Percentiles rank a stretch among this genome's conserved stretches.
These are phyloP conservation scores for Drosophila suzukii DNA, from an alignment of 1,140 invertebrate genomes.

Conservation along the genomic window DNA sequence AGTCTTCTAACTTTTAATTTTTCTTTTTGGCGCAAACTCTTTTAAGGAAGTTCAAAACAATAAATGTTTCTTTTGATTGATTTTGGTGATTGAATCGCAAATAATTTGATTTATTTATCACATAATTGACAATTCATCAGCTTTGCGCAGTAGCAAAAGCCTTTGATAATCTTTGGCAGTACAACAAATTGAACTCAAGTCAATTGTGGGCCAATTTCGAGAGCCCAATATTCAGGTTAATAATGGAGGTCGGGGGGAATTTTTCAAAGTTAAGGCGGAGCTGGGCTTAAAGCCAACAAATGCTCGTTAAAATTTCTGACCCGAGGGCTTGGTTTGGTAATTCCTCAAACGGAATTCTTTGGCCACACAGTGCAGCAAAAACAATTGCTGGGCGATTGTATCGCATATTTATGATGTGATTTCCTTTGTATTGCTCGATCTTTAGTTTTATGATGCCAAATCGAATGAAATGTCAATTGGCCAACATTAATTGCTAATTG, in stretches of 20 bases:
- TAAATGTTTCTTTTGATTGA: constrained; percentile 3
- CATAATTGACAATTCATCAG: constrained; percentile 23
- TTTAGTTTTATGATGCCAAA: constrained; percentile 23
- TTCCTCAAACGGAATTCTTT: constrained; percentile 70
- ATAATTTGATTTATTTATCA: constrained; percentile 8
- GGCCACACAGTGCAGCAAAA: constrained; percentile 31
- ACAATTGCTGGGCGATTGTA: constrained; percentile 67
- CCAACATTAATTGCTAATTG: constrained; percentile 72
- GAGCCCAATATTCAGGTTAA: constrained; percentile 25
- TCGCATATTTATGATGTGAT: constrained; percentile 60
- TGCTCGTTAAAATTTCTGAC: constrained; percentile 65
- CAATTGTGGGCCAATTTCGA: constrained; percentile 25
- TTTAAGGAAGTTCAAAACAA: background rate
- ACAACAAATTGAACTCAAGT: constrained; percentile 41
- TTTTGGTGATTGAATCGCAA: constrained; percentile 5
- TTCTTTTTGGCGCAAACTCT: background rate
- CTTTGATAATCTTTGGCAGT: constrained; percentile 33
- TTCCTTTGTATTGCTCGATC: constrained; percentile 24
- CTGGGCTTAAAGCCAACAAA: constrained; percentile 43
- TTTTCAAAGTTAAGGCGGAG: constrained; percentile 40
- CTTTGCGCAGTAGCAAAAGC: constrained; percentile 33
- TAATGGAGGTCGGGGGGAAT: constrained; percentile 31
- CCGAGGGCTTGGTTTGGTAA: constrained; percentile 74
- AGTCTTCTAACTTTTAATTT: too few species aligned
- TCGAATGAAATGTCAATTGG: constrained; percentile 67